phyloP scores from a whole-genome alignment of 2,888 invertebrate genomes.

The Noctua pronuba region DNA sequence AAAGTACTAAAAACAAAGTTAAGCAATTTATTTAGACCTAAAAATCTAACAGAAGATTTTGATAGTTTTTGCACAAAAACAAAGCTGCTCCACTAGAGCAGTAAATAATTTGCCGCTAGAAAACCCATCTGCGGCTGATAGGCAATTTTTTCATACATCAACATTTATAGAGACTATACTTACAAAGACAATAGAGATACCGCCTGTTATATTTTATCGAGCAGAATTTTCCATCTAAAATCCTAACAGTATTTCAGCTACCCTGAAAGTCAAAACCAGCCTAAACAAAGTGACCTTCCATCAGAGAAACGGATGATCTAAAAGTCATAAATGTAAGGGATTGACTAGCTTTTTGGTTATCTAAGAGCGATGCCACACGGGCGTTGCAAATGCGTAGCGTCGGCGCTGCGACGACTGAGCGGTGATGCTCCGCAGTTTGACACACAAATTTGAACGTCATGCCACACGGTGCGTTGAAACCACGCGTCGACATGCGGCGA shows the following conservation, averaged over 20 bases:
- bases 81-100: slow-evolving; percentile 5
- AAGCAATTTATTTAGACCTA: neutral
- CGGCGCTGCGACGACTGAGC: too few species aligned
- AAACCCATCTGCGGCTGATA: slow-evolving; percentile 35
- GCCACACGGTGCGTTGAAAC: too few species aligned
- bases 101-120: slow-evolving; percentile 29
- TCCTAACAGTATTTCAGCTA: neutral
- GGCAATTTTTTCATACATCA: slow-evolving; percentile 30
- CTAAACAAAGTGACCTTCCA: neutral
- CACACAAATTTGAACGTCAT: too few species aligned
- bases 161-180: slow-evolving; percentile 22
- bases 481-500: too few species aligned
- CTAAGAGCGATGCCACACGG: too few species aligned
- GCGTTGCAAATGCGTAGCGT: too few species aligned
- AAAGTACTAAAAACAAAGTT: neutral
- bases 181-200: slow-evolving; percentile 32
- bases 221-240: slow-evolving; percentile 6
- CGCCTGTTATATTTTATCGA: slow-evolving; percentile 22
- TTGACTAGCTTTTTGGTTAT: neutral
- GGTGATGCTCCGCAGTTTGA: too few species aligned
- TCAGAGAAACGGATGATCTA: neutral
- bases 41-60: neutral
- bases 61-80: slow-evolving; percentile 7
- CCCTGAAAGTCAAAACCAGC: neutral
- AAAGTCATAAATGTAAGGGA: neutral